Evolutionary conservation across 2,113 vertebrate genomes (phyloP).

Genomic region (Anolis sagrei): DNA sequence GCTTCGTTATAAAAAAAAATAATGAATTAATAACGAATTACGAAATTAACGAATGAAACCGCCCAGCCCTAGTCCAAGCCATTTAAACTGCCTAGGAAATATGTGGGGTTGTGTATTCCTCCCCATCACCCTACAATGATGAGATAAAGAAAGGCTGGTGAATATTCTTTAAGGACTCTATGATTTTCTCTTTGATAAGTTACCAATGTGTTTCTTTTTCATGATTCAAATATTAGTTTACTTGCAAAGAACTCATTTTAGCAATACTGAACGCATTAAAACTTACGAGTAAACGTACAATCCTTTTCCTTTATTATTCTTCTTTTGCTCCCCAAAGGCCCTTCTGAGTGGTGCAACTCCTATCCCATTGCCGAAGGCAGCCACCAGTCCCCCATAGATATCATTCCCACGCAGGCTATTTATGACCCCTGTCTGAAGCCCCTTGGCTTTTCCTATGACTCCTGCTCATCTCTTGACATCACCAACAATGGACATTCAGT

Average conservation of each 20-base stretch:
- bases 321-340: conserved; percentile 77
- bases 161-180: background rate
- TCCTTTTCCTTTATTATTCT: background rate
- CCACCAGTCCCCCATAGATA: conserved; percentile 94
- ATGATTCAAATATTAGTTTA: too few species aligned
- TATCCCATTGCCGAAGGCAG: conserved; percentile 88
- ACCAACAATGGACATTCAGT: conserved; percentile 94
- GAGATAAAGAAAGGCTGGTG: too few species aligned
- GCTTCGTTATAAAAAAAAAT: too few species aligned
- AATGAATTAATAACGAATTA: too few species aligned
- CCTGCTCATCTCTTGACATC: conserved; percentile 86
- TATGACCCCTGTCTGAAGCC: conserved; percentile 84
- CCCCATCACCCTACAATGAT: too few species aligned
- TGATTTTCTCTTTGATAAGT: background rate
- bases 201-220: too few species aligned
- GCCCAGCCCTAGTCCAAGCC: too few species aligned
- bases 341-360: conserved; percentile 87
- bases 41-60: too few species aligned
- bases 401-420: conserved; percentile 82
- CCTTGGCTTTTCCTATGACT: conserved; percentile 84
- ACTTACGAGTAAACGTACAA: conserved; percentile 27
- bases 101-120: too few species aligned
- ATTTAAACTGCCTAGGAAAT: too few species aligned
- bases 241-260: too few species aligned
- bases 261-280: background rate